A percentile compares a stretch with the other conserved stretches of the same genome.
Evolutionary conservation across 2,113 vertebrate species (phyloP).

Genomic region (Trinectes maculatus): DNA sequence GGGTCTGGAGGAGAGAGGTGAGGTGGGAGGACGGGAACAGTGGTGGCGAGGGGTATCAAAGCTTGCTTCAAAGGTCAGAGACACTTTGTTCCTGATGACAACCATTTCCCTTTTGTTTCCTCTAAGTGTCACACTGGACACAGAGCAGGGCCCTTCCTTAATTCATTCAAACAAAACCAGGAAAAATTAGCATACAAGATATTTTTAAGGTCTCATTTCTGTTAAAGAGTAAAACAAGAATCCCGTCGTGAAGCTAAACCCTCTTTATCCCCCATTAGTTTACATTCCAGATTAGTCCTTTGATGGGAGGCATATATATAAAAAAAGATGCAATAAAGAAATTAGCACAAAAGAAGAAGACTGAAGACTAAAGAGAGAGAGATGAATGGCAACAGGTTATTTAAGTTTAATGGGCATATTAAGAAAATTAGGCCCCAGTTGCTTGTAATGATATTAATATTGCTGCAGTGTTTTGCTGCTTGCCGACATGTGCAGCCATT

Average conservation of each 20-base stretch:
- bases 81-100: slow-evolving; percentile 76
- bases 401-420: slow-evolving; percentile 32
- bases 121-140: slow-evolving; percentile 60
- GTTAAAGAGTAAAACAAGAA: no score
- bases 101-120: slow-evolving; percentile 71
- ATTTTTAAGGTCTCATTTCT: no score
- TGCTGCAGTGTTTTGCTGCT: slow-evolving; percentile 47
- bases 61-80: slow-evolving; percentile 76
- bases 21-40: slow-evolving; percentile 5
- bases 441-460: slow-evolving; percentile 55
- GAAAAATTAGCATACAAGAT: no score
- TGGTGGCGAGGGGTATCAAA: slow-evolving; percentile 59
- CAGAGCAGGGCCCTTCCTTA: slow-evolving; percentile 47
- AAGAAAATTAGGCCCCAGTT: slow-evolving; percentile 20
- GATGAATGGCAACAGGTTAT: slow-evolving; percentile 6
- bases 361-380: not conserved
- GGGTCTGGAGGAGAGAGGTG: slow-evolving; percentile 12
- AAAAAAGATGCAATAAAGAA: slow-evolving; percentile 8
- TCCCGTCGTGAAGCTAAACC: not conserved
- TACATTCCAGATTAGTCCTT: no score
- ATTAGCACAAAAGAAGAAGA: not conserved
- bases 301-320: no score
- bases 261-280: no score
- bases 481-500: slow-evolving; percentile 39
- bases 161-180: slow-evolving; percentile 54